Conservation (phyloP, 2,113 vertebrate genomes). For the Oryzias celebensis region DNA sequence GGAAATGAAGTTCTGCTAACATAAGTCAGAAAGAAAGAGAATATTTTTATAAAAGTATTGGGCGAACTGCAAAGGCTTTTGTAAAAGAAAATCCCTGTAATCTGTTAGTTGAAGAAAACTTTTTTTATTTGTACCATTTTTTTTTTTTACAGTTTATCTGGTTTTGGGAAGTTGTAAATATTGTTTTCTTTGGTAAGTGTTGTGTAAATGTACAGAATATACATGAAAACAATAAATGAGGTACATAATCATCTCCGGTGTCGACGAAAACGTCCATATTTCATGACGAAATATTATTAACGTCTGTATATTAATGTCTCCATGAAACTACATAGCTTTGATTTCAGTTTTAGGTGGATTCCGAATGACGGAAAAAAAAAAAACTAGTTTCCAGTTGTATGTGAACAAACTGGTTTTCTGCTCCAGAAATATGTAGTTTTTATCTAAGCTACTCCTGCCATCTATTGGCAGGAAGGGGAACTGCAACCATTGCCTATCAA, state of each 20-base stretch:
- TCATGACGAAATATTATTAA: too few relatives aligned
- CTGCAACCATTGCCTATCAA: neutral
- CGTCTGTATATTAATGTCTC: too few relatives aligned
- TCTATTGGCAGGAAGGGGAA: conserved; percentile 7
- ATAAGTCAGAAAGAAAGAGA: too few relatives aligned
- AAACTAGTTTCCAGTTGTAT: too few relatives aligned
- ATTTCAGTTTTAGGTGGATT: too few relatives aligned
- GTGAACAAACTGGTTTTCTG: neutral
- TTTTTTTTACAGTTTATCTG: conserved; percentile 8
- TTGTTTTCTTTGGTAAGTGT: conserved; percentile 37
- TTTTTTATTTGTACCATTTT: conserved; percentile 39
- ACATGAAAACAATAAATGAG: conserved; percentile 40
- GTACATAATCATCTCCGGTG: conserved; percentile 1
- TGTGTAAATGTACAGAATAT: conserved; percentile 42
- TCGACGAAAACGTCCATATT: too few relatives aligned
- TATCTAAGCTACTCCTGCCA: conserved; percentile 9
- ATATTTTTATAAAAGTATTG: too few relatives aligned
- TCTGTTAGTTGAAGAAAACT: conserved; percentile 49
- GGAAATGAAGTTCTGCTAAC: too few relatives aligned
- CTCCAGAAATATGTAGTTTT: neutral
- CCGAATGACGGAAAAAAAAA: too few relatives aligned
- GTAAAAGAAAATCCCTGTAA: conserved; percentile 23
- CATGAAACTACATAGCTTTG: too few relatives aligned
- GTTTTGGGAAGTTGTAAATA: conserved; percentile 28
- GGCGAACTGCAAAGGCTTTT: conserved; percentile 21